Conservation (phyloP, 2,888 invertebrate genomes). For the Caenorhabditis japonica region DNA sequence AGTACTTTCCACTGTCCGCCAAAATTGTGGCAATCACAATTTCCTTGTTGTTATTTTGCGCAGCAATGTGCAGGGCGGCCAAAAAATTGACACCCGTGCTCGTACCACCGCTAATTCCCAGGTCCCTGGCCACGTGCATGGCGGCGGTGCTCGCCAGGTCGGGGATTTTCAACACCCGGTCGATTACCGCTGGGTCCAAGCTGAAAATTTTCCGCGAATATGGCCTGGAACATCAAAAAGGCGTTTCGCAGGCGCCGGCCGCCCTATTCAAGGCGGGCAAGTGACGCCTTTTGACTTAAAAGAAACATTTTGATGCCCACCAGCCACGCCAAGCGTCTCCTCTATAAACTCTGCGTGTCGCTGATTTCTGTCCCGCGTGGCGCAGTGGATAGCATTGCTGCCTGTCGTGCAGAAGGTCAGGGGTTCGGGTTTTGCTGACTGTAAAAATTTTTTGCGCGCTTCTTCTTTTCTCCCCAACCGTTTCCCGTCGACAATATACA, state of each 20-base stretch:
- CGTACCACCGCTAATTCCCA: constrained; percentile 61
- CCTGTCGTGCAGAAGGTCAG: no score
- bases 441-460: not conserved
- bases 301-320: not conserved
- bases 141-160: constrained; percentile 71
- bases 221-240: no score
- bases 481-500: no score
- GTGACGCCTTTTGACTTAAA: no score
- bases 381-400: no score
- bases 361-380: no score
- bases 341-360: no score
- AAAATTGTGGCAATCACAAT: constrained; percentile 57
- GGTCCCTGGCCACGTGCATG: constrained; percentile 58
- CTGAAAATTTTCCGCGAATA: no score
- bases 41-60: constrained; percentile 9
- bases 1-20: constrained; percentile 59
- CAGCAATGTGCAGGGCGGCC: constrained; percentile 62
- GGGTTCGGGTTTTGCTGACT: no score
- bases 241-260: no score
- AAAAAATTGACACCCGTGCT: constrained; percentile 69
- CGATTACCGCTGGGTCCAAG: constrained; percentile 64
- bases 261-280: no score
- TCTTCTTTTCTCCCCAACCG: not conserved
- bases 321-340: no score
- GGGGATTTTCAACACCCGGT: constrained; percentile 68